Evolutionary conservation across 2,113 vertebrate species (phyloP).

Genomic region (Scalopus aquaticus): DNA sequence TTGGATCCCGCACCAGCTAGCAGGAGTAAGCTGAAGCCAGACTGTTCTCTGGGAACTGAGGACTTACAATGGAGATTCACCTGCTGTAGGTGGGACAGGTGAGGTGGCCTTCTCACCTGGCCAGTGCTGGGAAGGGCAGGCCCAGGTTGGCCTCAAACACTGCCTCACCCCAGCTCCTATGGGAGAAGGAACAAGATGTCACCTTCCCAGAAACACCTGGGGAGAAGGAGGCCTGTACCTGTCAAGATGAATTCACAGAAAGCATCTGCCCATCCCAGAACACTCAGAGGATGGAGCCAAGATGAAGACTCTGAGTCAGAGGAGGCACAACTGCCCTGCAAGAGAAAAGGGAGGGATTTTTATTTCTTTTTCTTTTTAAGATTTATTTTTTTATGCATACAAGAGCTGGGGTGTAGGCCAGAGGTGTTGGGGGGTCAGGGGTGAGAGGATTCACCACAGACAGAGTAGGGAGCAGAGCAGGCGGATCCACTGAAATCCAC

Average conservation of each 20-base stretch:
- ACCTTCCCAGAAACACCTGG: neutral
- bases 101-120: neutral
- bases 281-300: neutral
- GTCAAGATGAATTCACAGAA: neutral
- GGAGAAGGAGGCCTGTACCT: neutral
- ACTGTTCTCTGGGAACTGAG: neutral
- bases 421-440: no score
- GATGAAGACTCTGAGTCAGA: fast-evolving
- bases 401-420: no score
- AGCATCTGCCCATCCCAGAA: neutral
- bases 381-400: no score
- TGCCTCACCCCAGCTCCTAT: neutral
- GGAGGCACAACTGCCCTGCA: neutral
- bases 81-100: neutral
- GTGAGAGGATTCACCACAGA: no score
- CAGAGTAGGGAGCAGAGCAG: no score
- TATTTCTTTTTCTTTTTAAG: neutral
- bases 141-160: neutral
- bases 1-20: neutral
- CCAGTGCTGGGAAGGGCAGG: neutral
- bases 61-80: neutral
- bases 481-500: no score
- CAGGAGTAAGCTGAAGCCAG: neutral
- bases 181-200: neutral
- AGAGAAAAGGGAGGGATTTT: neutral